A percentile compares a stretch with the other conserved stretches of the same genome.
phyloP scores from a whole-genome alignment of 2,797 vertebrate genomes.

The Rhabdophis nuchalis region DNA sequence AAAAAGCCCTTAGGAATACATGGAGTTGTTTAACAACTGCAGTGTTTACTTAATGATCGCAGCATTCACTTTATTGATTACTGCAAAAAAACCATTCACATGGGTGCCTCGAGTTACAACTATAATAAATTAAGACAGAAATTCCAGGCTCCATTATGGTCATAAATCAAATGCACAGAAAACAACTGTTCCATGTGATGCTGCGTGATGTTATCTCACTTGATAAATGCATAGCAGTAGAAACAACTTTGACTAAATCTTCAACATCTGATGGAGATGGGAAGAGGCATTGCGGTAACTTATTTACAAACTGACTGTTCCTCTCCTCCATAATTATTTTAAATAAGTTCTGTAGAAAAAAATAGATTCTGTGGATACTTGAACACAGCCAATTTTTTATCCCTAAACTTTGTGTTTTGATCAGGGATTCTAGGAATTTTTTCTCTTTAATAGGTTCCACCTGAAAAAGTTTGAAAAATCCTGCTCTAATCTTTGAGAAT shows the following conservation, averaged over 20 bases:
- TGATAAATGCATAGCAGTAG: neutral
- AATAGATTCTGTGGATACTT: no score
- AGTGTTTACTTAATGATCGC: neutral
- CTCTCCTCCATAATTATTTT: neutral
- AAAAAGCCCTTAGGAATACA: neutral
- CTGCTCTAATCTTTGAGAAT: neutral
- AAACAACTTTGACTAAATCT: neutral
- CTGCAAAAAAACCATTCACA: neutral
- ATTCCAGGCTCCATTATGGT: neutral
- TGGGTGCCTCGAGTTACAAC: neutral
- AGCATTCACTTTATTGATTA: neutral
- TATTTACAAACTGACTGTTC: neutral
- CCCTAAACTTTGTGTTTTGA: neutral
- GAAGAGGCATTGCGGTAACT: neutral
- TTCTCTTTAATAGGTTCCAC: neutral
- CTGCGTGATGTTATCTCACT: neutral
- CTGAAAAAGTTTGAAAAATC: no score
- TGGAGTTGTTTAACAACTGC: neutral
- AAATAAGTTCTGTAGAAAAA: neutral
- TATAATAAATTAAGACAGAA: neutral
- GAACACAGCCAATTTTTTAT: neutral
- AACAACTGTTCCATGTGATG: constrained; percentile 20
- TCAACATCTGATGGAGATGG: neutral
- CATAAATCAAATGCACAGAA: constrained; percentile 12
- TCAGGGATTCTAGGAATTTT: neutral